Conservation (phyloP, 2,888 invertebrate genomes). For the Meta bourneti region DNA sequence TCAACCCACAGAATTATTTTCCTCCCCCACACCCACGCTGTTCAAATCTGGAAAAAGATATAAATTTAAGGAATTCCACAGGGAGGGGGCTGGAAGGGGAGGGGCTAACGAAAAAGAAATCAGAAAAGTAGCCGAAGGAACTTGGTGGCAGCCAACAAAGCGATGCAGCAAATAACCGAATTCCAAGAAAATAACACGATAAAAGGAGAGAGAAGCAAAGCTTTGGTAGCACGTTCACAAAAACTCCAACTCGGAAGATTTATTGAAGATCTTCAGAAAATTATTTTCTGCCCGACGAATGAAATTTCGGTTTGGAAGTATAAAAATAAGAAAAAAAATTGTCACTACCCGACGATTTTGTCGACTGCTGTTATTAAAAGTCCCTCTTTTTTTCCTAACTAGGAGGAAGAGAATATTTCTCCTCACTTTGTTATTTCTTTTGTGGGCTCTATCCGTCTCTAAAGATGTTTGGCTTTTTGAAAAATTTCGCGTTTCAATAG, state of each 20-base stretch:
- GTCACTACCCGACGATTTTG: slow-evolving; percentile 42
- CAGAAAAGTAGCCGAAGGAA: slow-evolving; percentile 39
- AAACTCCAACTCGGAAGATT: slow-evolving; percentile 41
- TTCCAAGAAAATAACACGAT: slow-evolving; percentile 49
- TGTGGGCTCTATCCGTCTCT: not conserved
- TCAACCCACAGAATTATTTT: not conserved
- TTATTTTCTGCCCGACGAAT: slow-evolving; percentile 53
- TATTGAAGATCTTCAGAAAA: slow-evolving; percentile 55
- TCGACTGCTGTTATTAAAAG: slow-evolving; percentile 58
- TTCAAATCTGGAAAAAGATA: slow-evolving; percentile 7
- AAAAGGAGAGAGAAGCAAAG: slow-evolving; percentile 14
- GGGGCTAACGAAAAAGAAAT: not conserved
- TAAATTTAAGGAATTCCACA: slow-evolving; percentile 12
- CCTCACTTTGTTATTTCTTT: not conserved
- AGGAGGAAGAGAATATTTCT: slow-evolving; percentile 36
- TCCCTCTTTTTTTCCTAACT: slow-evolving; percentile 47
- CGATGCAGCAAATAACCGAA: slow-evolving; percentile 42
- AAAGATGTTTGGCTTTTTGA: slow-evolving; percentile 16
- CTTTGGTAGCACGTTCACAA: slow-evolving; percentile 37
- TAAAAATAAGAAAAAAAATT: slow-evolving; percentile 18
- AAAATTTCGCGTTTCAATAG: slow-evolving; percentile 9
- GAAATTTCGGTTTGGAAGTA: slow-evolving; percentile 25
- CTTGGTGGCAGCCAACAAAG: slow-evolving; percentile 28
- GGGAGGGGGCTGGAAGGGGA: not conserved
- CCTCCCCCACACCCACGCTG: not conserved